phyloP scores from a whole-genome alignment of 2,113 vertebrate species.

The Rhinolophus ferrumequinum region DNA sequence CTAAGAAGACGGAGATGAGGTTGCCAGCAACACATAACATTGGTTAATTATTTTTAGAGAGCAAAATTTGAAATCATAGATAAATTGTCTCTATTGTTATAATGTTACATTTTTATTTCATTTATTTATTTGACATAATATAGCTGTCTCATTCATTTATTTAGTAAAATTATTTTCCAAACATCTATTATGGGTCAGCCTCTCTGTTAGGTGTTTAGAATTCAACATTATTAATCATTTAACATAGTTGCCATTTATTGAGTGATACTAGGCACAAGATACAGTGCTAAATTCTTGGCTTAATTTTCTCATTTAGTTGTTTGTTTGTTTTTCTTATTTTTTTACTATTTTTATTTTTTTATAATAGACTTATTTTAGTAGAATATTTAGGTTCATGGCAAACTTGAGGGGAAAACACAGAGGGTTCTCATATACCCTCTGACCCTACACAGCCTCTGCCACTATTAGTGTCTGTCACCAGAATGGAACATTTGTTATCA shows the following conservation, averaged over 20 bases:
- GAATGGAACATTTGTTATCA: not conserved
- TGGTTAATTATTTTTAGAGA: not conserved
- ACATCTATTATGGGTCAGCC: not conserved
- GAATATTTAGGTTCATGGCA: not conserved
- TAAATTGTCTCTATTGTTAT: not conserved
- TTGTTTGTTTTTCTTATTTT: not conserved
- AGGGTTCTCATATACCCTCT: not conserved
- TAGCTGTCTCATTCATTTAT: not conserved
- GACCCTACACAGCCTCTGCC: accelerated
- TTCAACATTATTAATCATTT: not conserved
- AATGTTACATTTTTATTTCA: not conserved
- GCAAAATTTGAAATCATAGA: not conserved
- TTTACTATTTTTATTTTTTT: not conserved
- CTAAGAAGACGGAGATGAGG: not conserved
- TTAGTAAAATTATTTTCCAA: not conserved
- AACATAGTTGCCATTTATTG: not conserved
- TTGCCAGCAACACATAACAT: not conserved
- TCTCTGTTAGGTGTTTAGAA: not conserved
- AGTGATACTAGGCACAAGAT: not conserved
- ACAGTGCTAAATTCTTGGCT: not conserved
- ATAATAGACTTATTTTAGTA: not conserved
- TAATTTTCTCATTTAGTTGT: not conserved
- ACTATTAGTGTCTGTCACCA: not conserved
- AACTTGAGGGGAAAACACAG: not conserved
- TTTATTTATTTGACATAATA: not conserved